Evolutionary conservation across 2,888 invertebrate species (phyloP).

Genomic region (Drosophila pullipes): DNA sequence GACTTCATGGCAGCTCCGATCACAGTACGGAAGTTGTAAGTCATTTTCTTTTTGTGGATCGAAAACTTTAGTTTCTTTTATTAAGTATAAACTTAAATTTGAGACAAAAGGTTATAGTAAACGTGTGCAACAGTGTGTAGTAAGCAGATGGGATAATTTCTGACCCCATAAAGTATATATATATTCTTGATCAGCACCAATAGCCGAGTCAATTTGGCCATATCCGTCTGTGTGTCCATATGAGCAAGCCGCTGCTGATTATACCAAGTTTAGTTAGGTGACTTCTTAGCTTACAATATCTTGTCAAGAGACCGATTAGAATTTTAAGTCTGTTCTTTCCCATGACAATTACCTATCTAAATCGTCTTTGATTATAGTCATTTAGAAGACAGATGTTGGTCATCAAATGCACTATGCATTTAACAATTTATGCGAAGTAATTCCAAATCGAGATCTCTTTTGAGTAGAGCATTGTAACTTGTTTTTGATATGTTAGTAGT

Average conservation of each 20-base stretch:
- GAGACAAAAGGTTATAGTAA: no score
- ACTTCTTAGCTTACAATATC: neutral
- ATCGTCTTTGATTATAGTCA: neutral
- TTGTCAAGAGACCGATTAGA: neutral
- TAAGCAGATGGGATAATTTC: neutral
- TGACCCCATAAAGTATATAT: neutral
- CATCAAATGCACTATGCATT: neutral
- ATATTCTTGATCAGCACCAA: neutral
- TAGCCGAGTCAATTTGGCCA: neutral
- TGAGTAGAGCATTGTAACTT: neutral
- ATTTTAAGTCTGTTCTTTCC: neutral
- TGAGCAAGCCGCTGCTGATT: neutral
- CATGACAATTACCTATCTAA: neutral
- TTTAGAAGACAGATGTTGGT: neutral
- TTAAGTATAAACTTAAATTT: neutral
- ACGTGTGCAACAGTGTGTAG: neutral
- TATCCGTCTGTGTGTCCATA: neutral
- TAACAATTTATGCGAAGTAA: neutral
- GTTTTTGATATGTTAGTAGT: neutral
- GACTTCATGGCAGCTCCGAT: conserved; percentile 74
- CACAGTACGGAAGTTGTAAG: conserved; percentile 80
- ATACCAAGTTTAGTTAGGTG: neutral
- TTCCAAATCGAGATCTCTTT: neutral
- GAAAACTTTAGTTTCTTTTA: neutral
- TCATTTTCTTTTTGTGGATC: neutral